phyloP scores from a whole-genome alignment of 2,113 vertebrate species.

The Pangasianodon hypophthalmus region DNA sequence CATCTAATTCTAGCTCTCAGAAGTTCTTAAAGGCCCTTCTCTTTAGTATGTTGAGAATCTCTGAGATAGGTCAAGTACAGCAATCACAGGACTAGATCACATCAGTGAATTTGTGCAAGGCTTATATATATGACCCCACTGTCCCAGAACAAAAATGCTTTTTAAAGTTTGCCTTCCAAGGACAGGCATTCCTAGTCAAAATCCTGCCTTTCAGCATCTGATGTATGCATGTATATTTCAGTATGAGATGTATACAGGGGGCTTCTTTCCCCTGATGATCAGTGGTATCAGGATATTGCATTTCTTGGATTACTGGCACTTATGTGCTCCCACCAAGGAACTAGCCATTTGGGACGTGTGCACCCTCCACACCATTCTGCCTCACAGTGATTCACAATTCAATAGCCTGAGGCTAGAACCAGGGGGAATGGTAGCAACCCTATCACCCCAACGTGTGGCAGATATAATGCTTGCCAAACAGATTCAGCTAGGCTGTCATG shows the following conservation, averaged over 20 bases:
- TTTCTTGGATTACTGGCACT: neutral
- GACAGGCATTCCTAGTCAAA: neutral
- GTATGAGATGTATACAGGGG: neutral
- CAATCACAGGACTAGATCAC: neutral
- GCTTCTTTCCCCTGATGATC: neutral
- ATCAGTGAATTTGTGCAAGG: neutral
- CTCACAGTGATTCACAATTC: neutral
- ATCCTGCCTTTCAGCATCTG: neutral
- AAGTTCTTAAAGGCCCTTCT: neutral
- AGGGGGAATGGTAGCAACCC: neutral
- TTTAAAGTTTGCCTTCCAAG: neutral
- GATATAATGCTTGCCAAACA: neutral
- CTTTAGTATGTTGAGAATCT: neutral
- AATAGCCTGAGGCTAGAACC: neutral
- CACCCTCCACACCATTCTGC: neutral
- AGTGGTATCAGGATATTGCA: neutral
- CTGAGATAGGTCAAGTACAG: neutral
- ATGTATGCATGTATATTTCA: no score
- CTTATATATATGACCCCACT: neutral
- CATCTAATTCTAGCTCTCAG: neutral
- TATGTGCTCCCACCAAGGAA: neutral
- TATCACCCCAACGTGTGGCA: neutral
- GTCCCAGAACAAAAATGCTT: neutral
- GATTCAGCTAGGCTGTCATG: neutral
- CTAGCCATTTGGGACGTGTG: neutral